These are phyloP conservation scores for Trinorchestia longiramus DNA, from an alignment of 1,140 invertebrate genomes.

Conservation along the genomic window DNA sequence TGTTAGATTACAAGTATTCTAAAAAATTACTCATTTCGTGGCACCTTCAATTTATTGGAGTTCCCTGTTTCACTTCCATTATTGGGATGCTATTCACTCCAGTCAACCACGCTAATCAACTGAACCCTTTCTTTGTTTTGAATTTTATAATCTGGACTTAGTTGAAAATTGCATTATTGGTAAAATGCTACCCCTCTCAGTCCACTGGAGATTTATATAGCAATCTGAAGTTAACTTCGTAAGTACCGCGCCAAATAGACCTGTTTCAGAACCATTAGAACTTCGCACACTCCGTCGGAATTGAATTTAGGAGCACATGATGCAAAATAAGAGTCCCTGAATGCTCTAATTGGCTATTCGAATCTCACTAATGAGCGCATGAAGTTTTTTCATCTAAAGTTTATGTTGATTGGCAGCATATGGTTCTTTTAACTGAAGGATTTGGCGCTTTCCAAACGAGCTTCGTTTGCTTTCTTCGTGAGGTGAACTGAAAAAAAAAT, in stretches of 20 bases:
- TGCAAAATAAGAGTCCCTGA: background rate
- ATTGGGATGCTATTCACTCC: background rate
- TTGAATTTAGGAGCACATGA: background rate
- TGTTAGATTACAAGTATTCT: too few relatives aligned
- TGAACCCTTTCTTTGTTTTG: background rate
- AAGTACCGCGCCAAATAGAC: background rate
- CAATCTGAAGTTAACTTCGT: background rate
- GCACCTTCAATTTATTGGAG: background rate
- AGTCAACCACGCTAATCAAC: background rate
- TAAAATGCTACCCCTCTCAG: too few relatives aligned
- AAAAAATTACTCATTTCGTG: background rate
- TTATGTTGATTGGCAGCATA: slow-evolving; percentile 8
- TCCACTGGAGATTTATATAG: background rate
- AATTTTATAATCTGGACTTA: too few relatives aligned
- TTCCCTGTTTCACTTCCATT: background rate
- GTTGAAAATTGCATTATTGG: too few relatives aligned
- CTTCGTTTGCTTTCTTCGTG: background rate
- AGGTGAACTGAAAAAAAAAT: background rate
- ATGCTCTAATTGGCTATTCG: background rate
- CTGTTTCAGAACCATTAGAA: background rate
- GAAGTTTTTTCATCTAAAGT: background rate
- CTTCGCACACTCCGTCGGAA: background rate
- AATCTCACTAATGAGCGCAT: background rate
- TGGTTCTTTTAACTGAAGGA: background rate
- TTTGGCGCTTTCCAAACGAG: background rate